Evolutionary conservation across 1,140 invertebrate species (phyloP), one percentile per base, ranked within the genome.

Genomic region (Magallana ariakensis): DNA sequence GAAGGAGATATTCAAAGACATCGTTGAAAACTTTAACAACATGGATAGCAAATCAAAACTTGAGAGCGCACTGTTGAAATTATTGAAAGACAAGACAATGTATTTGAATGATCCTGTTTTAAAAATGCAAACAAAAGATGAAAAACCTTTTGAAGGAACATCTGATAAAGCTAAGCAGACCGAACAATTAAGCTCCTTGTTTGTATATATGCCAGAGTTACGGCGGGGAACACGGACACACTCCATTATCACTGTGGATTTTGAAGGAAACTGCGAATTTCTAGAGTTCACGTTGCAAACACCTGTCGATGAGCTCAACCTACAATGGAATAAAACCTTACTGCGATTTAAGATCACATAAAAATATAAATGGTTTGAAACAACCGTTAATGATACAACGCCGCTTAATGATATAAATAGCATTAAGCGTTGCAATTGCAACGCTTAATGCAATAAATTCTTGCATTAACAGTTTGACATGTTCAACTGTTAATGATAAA

Each of bases 211-310:
- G 22, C 87, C 87, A 10, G 46, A 54, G 16, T 9, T 81, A 0
- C 81, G 84, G 66, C 85, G 66, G 26, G 87, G 87, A 6, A 87
- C 87, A 26, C 85, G 87, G 22, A 87, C 87, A 6, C 83, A 87
- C 33, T 82, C 87, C 5, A 85, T 87, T 13, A 15, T 87, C 33
- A 56, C 85, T 58, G 87, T 87, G 3, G 87, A 87, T 22, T 22
- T 58, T n/a, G 58, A 66, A 16, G 84, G 87, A 55, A 26, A 87
- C 26, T 87, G 87, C 66, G 87, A 87, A 15, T 87, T 82, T 58
- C 70, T 87, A 55, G 87, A 87, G 26, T 80, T 62, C 62, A 87
- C 87, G 0, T 80, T 87, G 19, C 62, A 55, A 33, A 85, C 80
- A 22, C 87, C 87, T 55, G 84, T 87, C 10, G 57, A 85, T 70